These are phyloP conservation scores for Drosophila planitibia DNA, from an alignment of 2,888 invertebrate genomes.

Conservation along the genomic window DNA sequence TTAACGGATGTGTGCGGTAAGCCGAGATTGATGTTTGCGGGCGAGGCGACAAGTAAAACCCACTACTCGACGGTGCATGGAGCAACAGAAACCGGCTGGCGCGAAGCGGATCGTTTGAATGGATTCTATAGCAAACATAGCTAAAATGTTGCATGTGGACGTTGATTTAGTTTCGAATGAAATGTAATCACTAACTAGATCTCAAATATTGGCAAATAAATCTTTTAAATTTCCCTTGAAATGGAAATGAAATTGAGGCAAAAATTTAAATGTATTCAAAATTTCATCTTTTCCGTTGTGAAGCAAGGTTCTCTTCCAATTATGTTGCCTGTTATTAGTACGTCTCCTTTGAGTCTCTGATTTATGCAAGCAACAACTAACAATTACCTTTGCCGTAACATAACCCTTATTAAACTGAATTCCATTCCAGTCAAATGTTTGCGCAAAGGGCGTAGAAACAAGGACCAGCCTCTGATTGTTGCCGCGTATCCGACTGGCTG, in stretches of 20 bases:
- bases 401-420: constrained; percentile 25
- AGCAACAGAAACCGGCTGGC: constrained; percentile 90
- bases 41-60: constrained; percentile 89
- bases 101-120: constrained; percentile 89
- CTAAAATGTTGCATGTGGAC: neutral
- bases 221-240: neutral
- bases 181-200: neutral
- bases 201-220: neutral
- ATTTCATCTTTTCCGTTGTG: neutral
- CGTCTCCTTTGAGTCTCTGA: neutral
- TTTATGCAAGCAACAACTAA: constrained; percentile 1
- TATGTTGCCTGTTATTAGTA: neutral
- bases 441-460: constrained; percentile 37
- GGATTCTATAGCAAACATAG: constrained; percentile 66
- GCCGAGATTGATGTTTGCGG: constrained; percentile 88
- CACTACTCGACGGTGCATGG: constrained; percentile 90
- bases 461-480: constrained; percentile 53
- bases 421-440: constrained; percentile 16
- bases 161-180: neutral
- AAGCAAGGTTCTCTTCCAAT: neutral
- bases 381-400: constrained; percentile 45
- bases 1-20: constrained; percentile 79
- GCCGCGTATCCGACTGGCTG: constrained; percentile 54
- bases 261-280: neutral
- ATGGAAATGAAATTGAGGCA: neutral